Evolutionary conservation across 2,113 vertebrate species (phyloP).

Genomic region (Danionella cerebrum): DNA sequence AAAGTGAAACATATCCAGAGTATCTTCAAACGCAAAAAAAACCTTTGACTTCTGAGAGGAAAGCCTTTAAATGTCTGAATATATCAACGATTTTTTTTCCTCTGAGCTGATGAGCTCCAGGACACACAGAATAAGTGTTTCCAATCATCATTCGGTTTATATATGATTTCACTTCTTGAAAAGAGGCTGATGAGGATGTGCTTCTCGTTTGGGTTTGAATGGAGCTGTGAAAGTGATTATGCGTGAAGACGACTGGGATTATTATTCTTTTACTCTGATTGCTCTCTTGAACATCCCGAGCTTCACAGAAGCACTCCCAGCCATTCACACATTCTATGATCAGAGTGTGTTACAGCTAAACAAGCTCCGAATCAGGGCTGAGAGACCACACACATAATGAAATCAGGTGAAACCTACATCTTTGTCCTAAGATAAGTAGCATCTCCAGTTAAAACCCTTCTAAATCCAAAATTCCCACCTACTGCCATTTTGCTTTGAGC

Average conservation of each 20-base stretch:
- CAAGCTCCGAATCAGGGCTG: not conserved
- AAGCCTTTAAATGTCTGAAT: not conserved
- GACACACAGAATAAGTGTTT: constrained; percentile 20
- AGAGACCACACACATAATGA: not conserved
- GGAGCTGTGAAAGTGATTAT: constrained; percentile 18
- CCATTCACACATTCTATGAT: not conserved
- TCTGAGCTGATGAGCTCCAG: constrained; percentile 15
- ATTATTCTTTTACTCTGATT: constrained; percentile 27
- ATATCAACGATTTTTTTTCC: not conserved
- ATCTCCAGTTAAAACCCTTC: no score
- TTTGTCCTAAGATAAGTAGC: no score
- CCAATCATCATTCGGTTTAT: constrained; percentile 5
- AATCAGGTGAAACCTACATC: not conserved
- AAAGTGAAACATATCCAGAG: not conserved
- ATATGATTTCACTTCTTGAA: not conserved
- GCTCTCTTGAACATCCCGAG: not conserved
- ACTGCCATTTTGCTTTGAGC: no score
- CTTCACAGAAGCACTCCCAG: not conserved
- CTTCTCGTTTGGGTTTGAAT: constrained; percentile 32
- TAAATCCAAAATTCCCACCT: no score
- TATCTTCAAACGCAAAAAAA: not conserved
- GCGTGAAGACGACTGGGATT: constrained; percentile 8
- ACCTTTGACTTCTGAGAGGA: not conserved
- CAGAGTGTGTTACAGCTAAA: not conserved
- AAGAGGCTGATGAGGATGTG: constrained; percentile 21